Conservation (phyloP, 2,113 vertebrate genomes). For the Accipiter virgatus region DNA sequence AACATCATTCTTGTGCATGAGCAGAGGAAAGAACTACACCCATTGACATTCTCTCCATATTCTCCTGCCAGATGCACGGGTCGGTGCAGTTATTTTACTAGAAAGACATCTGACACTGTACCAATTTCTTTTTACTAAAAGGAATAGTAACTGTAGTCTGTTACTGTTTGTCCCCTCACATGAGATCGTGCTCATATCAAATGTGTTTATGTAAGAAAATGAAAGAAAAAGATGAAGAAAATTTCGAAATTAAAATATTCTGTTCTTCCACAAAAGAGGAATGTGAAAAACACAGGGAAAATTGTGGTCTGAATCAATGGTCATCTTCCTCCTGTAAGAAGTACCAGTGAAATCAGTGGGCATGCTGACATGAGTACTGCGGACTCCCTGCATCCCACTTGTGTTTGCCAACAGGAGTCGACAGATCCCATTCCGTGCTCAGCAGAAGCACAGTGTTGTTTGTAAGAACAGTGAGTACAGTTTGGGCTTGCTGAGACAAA, state of each 20-base stretch:
- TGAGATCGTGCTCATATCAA: not conserved
- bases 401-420: accelerated
- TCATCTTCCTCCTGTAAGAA: not conserved
- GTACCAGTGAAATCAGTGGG: not conserved
- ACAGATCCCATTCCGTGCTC: not conserved
- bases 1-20: not conserved
- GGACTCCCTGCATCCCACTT: too few relatives aligned
- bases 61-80: not conserved
- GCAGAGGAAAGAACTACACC: not conserved
- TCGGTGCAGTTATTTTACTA: not conserved
- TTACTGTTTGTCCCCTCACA: not conserved
- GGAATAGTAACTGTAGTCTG: not conserved
- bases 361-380: accelerated
- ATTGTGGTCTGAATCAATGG: not conserved
- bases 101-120: not conserved
- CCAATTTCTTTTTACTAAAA: not conserved
- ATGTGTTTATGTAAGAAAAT: not conserved
- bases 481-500: not conserved
- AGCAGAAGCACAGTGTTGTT: not conserved
- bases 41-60: not conserved
- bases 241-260: not conserved
- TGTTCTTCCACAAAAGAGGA: not conserved
- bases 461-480: not conserved
- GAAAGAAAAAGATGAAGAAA: not conserved
- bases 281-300: not conserved